phyloP scores from a whole-genome alignment of 2,888 invertebrate genomes.

The Metellina segmentata region DNA sequence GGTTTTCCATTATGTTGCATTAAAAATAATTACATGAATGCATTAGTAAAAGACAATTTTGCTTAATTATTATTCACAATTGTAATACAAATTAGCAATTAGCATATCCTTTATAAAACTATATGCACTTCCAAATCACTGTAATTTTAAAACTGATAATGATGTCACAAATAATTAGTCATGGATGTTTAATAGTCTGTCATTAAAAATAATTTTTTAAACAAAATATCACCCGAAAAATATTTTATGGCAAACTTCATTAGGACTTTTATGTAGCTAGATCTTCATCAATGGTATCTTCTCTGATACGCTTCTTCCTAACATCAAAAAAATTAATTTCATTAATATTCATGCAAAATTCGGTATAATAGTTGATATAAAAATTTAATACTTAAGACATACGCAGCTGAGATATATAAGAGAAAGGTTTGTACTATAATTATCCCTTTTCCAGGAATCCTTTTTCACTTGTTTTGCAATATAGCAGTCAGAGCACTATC shows the following conservation, averaged over 20 bases:
- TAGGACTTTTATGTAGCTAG: slow-evolving; percentile 1
- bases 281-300: slow-evolving; percentile 39
- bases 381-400: not conserved
- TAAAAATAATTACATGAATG: too few species aligned
- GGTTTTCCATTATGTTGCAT: too few species aligned
- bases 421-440: too few species aligned
- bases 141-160: not conserved
- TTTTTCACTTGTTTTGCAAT: too few species aligned
- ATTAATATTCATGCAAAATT: not conserved
- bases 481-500: too few species aligned
- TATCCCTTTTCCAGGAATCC: too few species aligned
- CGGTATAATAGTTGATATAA: not conserved
- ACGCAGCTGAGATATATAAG: too few species aligned
- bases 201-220: not conserved
- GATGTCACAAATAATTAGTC: too few species aligned
- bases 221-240: slow-evolving; percentile 46
- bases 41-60: too few species aligned
- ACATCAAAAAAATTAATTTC: not conserved
- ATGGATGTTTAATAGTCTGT: not conserved
- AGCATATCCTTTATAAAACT: not conserved
- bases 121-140: not conserved
- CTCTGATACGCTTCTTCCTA: slow-evolving; percentile 52
- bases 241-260: not conserved
- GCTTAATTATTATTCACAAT: too few species aligned
- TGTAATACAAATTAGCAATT: too few species aligned